A percentile compares a stretch with the other conserved stretches of the same genome.
These are phyloP conservation scores for Microctenopoma steveboyesi DNA, from an alignment of 2,797 vertebrate species.

Conservation along the genomic window DNA sequence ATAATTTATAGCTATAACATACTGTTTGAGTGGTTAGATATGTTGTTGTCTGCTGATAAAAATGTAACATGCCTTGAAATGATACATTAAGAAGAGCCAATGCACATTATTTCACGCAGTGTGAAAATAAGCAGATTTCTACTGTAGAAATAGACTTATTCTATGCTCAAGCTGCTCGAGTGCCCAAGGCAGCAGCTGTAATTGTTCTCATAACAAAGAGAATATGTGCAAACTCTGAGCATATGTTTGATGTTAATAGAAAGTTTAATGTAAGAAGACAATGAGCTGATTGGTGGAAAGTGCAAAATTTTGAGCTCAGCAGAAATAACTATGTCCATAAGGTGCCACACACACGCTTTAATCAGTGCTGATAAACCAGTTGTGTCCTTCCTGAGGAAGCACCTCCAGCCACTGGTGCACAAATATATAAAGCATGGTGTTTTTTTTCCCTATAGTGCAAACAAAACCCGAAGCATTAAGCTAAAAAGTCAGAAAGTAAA, in stretches of 20 bases:
- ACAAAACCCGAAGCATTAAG: not conserved
- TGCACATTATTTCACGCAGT: not conserved
- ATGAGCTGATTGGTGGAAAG: slow-evolving; percentile 42
- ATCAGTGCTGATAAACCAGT: slow-evolving; percentile 35
- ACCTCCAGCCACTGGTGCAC: slow-evolving; percentile 13
- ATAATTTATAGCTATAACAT: not conserved
- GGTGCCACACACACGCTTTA: slow-evolving; percentile 16
- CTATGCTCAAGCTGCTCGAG: slow-evolving; percentile 8
- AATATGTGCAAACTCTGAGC: slow-evolving; percentile 33
- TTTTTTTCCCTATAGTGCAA: not conserved
- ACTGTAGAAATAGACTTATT: slow-evolving; percentile 12
- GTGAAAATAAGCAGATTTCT: not conserved
- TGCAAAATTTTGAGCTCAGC: slow-evolving; percentile 34
- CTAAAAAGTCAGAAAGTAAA: slow-evolving; percentile 1
- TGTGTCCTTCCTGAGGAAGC: slow-evolving; percentile 41
- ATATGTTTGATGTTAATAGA: slow-evolving; percentile 52
- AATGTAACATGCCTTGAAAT: slow-evolving; percentile 11
- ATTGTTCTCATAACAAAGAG: slow-evolving; percentile 29
- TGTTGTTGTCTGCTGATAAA: not conserved
- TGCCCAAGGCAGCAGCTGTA: slow-evolving; percentile 25
- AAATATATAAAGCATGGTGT: not conserved
- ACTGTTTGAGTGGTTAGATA: no score
- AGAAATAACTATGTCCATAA: slow-evolving; percentile 40
- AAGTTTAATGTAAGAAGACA: slow-evolving; percentile 31
- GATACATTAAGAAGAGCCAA: slow-evolving; percentile 1